Evolutionary conservation across 1,140 invertebrate species (phyloP).

Genomic region (Zaprionus vittiger): DNA sequence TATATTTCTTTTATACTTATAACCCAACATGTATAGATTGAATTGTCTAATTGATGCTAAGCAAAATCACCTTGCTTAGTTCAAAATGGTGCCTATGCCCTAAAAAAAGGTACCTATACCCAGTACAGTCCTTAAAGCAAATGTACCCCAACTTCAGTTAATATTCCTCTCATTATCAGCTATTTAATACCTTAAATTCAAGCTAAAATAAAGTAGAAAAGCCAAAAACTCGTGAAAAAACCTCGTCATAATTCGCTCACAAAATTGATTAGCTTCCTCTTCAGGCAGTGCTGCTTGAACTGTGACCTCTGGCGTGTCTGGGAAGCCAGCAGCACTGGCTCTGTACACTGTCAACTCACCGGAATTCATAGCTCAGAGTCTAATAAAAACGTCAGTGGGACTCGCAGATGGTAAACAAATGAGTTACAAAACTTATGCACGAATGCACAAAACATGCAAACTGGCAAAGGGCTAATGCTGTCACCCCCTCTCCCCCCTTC

Average conservation of each 20-base stretch:
- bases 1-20: no score
- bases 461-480: conserved; percentile 40
- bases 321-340: background rate
- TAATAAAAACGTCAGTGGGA: conserved; percentile 69
- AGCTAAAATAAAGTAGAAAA: background rate
- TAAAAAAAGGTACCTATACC: no score
- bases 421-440: conserved; percentile 81
- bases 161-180: no score
- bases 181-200: background rate
- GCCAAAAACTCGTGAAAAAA: background rate
- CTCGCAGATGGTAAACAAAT: conserved; percentile 64
- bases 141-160: no score
- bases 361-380: conserved; percentile 33
- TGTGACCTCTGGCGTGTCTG: background rate
- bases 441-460: conserved; percentile 79
- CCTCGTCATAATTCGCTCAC: background rate
- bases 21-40: no score
- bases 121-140: no score
- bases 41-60: no score
- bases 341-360: conserved; percentile 14
- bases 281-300: background rate
- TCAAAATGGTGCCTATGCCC: no score
- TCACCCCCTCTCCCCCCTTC: no score
- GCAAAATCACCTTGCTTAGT: no score
- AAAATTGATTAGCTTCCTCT: conserved; percentile 3